A percentile compares a stretch with the other conserved stretches of the same genome.
These are phyloP conservation scores for Beaufortia kweichowensis DNA, from an alignment of 2,113 vertebrate species.

Conservation along the genomic window DNA sequence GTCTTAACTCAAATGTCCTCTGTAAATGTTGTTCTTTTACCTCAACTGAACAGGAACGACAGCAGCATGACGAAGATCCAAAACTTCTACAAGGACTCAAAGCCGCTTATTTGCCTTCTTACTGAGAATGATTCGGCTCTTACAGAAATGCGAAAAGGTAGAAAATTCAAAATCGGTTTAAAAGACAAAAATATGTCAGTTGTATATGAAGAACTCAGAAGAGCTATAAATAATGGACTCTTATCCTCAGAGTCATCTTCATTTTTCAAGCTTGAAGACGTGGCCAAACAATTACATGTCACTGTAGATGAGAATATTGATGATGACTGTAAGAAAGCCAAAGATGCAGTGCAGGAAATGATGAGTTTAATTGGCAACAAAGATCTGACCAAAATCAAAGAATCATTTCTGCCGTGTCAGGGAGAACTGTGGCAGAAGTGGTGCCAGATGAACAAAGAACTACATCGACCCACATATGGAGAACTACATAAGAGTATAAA, in stretches of 20 bases:
- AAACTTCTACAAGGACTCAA: not conserved
- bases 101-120: not conserved
- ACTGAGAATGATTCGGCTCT: not conserved
- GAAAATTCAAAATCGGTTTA: not conserved
- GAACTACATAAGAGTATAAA: slow-evolving; percentile 56
- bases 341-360: not conserved
- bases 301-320: not conserved
- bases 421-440: slow-evolving; percentile 8
- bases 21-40: slow-evolving; percentile 24
- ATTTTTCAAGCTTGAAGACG: not conserved
- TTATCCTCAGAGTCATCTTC: not conserved
- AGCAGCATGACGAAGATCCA: slow-evolving; percentile 3
- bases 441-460: slow-evolving; percentile 30
- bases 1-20: not conserved
- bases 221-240: not conserved
- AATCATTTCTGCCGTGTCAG: not conserved
- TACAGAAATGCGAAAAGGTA: not conserved
- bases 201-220: not conserved
- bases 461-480: slow-evolving; percentile 44
- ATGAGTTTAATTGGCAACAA: not conserved
- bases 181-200: not conserved
- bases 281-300: not conserved
- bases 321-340: not conserved
- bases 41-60: not conserved
- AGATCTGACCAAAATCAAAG: slow-evolving; percentile 5